Evolutionary conservation across 2,797 vertebrate genomes (phyloP), one percentile per base, ranked within the genome.

Genomic region (Acanthurus tractus): DNA sequence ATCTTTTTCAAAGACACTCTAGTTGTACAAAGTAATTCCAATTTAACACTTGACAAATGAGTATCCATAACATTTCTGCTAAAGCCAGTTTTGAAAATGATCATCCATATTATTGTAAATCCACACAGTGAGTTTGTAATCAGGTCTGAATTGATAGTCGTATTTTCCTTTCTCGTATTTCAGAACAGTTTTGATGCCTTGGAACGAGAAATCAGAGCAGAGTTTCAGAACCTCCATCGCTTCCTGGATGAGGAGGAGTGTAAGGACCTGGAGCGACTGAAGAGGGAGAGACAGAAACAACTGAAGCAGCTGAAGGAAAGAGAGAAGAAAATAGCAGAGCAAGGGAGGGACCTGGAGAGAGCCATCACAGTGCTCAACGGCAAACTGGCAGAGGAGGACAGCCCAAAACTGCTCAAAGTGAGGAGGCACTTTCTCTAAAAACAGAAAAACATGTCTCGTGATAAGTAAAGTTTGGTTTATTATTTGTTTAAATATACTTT

Each of bases 151-250:
- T 56, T 59, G 17, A 7, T 63, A 45, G 11, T 5, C n/a, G 9
- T 45, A 1, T 56, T 63, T 52, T 25, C 36, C 65, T 12, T 8
- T 40, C n/a, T 2, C 2, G 2, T 57, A 34, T 55, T 68, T 71
- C 82, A 96, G 95, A 80, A 0, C 71, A 86, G 81, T 45, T 95
- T 96, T 77, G 93, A 96, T 66, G 79, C 54, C 23, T 82, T 95
- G 70, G 94, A 94, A 76, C 85, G 92, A 79, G 94, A 95, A 86
- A 92, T 95, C 87, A 77, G 63, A 84, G 91, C 94, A 0, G 95
- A 96, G 83, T 95, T 95, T 83, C 85, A 89, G 80, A 95, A 95
- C 81, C 93, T 95, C 62, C 95, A 95, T 72, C 88, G 87, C 44
- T 95, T 95, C 84, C 88, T 95, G 78, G 79, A 95, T 2, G 93